Base-by-base conservation (phyloP, 2,888 invertebrate species). In the Keiferia lycopersicella region DNA sequence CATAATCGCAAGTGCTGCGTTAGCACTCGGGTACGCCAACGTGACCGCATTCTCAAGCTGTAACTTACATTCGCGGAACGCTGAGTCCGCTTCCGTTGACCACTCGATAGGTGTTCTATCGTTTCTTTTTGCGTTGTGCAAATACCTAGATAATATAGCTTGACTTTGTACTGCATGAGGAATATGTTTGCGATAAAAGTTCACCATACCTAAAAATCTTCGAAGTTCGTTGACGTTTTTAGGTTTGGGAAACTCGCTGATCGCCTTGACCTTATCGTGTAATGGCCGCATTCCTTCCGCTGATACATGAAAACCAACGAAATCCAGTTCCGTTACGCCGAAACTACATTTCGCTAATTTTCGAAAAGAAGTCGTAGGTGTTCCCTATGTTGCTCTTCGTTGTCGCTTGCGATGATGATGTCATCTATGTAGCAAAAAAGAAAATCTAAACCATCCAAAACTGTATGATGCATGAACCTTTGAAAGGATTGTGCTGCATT, bases 401-500 rank as follows among this genome's bases (percentile, higher is more conserved):
- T 22, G 7, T 51, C 22, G 3, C 71, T 72, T 18, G 71, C 71
- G 2, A 78, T 66, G 11, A 80, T 63, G 16, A 80, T 67, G 66
- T 80, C 80, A 63, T 81, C 78, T 10, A 78, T 67, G 63, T 77
- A 81, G 6, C 63, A 58, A 59, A 70, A 74, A 0, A 67, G 61
- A 66, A 76, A 72, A 39, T 72, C 75, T 1, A 75, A 64, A 6
- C 67, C 71, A 10, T 61, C 51, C 2, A 70, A 22, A 1, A 72
- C 67, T 1, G 66, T 63, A 39, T 65, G 16, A 61, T 75, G 68
- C 63, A 75, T 72, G 61, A 75, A 74, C 11, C 76, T 60, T 59
- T 80, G 79, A 64, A 66, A 77, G 11, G 76, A 74, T 51, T 76
- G 74, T 0, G 69, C 71, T 0, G 80, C 76, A 58, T 80, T 80